Evolutionary conservation across 2,113 vertebrate species (phyloP).

Genomic region (Bos taurus): DNA sequence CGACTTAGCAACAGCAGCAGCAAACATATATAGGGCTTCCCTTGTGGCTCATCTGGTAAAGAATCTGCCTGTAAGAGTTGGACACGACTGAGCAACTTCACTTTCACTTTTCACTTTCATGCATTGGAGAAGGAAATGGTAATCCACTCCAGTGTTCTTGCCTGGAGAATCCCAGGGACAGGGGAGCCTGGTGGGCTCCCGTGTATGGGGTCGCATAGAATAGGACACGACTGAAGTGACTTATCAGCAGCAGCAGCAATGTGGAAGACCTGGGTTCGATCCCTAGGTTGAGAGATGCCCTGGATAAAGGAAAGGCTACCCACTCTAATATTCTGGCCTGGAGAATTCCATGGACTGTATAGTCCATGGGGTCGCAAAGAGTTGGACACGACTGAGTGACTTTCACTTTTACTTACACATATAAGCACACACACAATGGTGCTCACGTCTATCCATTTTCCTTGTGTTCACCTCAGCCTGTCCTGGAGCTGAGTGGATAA

Average conservation of each 20-base stretch:
- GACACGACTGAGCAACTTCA: fast-evolving
- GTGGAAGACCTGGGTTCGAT: background rate
- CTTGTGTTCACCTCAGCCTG: background rate
- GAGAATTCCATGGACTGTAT: background rate
- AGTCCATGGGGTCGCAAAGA: background rate
- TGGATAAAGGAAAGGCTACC: background rate
- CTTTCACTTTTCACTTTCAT: too few relatives aligned
- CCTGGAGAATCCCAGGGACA: too few relatives aligned
- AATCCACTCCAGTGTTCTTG: too few relatives aligned
- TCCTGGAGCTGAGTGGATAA: background rate
- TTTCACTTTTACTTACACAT: background rate
- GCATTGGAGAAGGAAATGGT: too few relatives aligned
- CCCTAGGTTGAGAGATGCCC: background rate
- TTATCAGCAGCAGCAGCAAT: background rate
- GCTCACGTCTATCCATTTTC: background rate
- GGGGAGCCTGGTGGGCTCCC: too few relatives aligned
- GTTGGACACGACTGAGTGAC: background rate
- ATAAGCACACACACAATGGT: background rate
- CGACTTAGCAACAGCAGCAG: too few relatives aligned
- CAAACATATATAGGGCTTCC: background rate
- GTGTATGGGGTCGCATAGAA: fast-evolving
- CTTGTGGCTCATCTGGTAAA: background rate
- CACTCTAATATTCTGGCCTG: background rate
- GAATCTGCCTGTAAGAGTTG: background rate
- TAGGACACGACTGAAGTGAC: too few relatives aligned